Base-by-base conservation (phyloP, 2,888 invertebrate genomes). In the Leucophora obtusa region DNA sequence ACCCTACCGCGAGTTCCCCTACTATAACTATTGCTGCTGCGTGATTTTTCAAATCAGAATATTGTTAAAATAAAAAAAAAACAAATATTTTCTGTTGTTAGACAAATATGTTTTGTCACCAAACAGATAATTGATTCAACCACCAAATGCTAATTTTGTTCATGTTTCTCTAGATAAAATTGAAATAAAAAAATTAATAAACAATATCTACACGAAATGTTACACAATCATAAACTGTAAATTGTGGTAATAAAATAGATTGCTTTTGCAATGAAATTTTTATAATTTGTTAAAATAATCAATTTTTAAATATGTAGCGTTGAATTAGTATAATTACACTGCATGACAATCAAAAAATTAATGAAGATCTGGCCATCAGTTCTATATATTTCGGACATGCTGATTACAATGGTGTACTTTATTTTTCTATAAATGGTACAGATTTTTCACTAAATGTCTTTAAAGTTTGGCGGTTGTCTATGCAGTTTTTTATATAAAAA, bases 101-200 rank as follows among this genome's bases (percentile, higher is more conserved):
- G 75, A 72, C 75, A 80, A 80, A 80, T 68, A 69, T 62, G 33
- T 80, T 76, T 80, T 76, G 72, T 68, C 72, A 71, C 71, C 59
- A 68, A 70, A 33, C 28, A 50, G 7, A 14, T 15, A 28, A 11
- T 59, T 50, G 11, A 35, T 60, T 50, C 59, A 35, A 14, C 53
- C 51, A 47, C 58, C 28, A 62, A 63, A 63, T 62, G 28, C 14
- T 15, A 51, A 58, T 65, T 63, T 56, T 38, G n/a, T 56, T 63
- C 51, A 59, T 70, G 63, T 63, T 53, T 74, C 66, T 60, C 9
- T 54, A 28, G 15, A 68, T 56, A 58, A 63, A 76, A 38, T 15
- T 17, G 21, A n/a, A 58, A 50, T 38, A 14, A 38, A 38, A 18
- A 59, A 59, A 28, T 62, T 56, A 38, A 11, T 50, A 50, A 58